Conservation (phyloP, 1,140 invertebrate genomes). For the Vanessa tameamea region DNA sequence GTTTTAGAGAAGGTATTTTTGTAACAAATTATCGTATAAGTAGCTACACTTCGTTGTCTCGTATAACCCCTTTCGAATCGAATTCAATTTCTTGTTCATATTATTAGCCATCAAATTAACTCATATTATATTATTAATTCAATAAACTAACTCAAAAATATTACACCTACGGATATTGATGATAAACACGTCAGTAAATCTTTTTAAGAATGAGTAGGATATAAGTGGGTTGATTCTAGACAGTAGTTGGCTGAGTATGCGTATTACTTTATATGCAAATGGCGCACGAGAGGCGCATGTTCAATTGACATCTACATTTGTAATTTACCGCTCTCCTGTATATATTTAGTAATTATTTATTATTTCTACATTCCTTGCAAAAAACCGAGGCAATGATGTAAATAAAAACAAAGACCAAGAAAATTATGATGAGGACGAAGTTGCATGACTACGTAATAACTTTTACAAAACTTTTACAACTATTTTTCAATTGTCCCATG, state of each 20-base stretch:
- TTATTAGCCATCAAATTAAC: not conserved
- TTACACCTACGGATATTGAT: not conserved
- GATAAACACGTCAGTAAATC: not conserved
- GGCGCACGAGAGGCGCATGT: not conserved
- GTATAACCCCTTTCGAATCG: too few relatives aligned
- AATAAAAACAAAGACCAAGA: too few relatives aligned
- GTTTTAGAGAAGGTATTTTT: too few relatives aligned
- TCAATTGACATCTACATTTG: not conserved
- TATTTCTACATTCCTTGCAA: not conserved
- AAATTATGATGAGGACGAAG: too few relatives aligned
- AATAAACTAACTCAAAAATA: too few relatives aligned
- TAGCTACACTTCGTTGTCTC: too few relatives aligned
- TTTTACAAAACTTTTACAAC: too few relatives aligned
- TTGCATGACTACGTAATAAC: too few relatives aligned
- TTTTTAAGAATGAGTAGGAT: not conserved
- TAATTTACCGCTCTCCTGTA: not conserved
- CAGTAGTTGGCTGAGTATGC: not conserved
- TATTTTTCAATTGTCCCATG: too few relatives aligned
- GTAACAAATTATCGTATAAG: too few relatives aligned
- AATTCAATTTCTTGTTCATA: not conserved
- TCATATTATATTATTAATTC: too few relatives aligned
- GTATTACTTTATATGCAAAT: slow-evolving; percentile 1
- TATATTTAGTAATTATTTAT: not conserved
- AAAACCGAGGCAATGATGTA: not conserved
- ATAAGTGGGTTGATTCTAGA: not conserved